phyloP scores from a whole-genome alignment of 2,113 vertebrate genomes.

The Barbus barbus region DNA sequence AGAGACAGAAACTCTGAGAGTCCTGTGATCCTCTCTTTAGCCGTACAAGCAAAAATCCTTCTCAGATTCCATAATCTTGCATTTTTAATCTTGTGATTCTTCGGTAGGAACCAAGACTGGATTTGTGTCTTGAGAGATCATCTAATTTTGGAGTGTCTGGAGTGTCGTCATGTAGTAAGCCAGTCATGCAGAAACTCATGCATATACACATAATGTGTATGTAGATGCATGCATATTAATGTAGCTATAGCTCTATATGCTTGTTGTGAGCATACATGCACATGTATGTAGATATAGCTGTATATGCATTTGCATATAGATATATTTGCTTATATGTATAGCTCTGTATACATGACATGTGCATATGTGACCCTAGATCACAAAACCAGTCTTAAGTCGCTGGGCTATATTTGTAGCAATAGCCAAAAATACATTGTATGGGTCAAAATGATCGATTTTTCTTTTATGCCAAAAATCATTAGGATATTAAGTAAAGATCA shows the following conservation, averaged over 20 bases:
- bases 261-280: too few species aligned
- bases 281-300: too few species aligned
- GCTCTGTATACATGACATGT: too few species aligned
- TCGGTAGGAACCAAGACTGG: background rate
- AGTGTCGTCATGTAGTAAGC: background rate
- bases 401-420: too few species aligned
- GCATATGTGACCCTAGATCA: too few species aligned
- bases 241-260: background rate
- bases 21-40: constrained; percentile 30
- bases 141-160: background rate
- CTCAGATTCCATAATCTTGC: constrained; percentile 41
- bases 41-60: constrained; percentile 38
- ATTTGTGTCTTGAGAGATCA: constrained; percentile 16
- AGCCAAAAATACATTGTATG: too few species aligned
- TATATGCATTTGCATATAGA: background rate
- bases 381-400: too few species aligned
- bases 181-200: background rate
- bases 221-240: background rate
- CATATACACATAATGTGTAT: background rate
- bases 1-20: constrained; percentile 26
- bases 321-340: background rate
- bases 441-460: too few species aligned
- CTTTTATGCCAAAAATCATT: too few species aligned
- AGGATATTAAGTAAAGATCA: too few species aligned
- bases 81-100: constrained; percentile 34